Evolutionary conservation across 2,113 vertebrate species (phyloP).

Genomic region (Heterochromis multidens): DNA sequence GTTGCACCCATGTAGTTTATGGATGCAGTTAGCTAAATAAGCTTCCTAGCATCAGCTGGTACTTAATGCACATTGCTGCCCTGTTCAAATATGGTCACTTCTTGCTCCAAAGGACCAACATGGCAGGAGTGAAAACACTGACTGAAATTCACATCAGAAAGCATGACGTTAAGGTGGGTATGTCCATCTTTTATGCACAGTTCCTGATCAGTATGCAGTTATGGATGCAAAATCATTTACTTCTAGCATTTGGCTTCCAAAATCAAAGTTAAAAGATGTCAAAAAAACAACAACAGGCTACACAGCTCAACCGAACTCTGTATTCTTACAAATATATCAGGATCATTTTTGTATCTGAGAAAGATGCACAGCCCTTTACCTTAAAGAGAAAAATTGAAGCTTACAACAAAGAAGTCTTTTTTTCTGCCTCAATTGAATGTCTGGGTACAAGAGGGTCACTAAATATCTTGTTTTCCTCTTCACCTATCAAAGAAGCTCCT

Average conservation of each 20-base stretch:
- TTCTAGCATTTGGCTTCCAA: not conserved
- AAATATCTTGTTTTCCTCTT: conserved; percentile 42
- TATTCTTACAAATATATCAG: not conserved
- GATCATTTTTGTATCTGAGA: not conserved
- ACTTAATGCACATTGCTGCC: not conserved
- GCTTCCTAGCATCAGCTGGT: not conserved
- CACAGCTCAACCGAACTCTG: not conserved
- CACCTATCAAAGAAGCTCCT: conserved; percentile 22
- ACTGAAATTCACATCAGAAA: not conserved
- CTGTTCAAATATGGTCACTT: not conserved
- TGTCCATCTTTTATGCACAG: not conserved
- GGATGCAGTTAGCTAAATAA: not conserved
- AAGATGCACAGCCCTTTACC: not conserved
- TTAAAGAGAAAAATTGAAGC: not conserved
- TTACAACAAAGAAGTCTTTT: not conserved
- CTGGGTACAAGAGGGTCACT: not conserved
- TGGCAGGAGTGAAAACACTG: not conserved
- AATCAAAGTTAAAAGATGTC: not conserved
- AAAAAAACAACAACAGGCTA: not conserved
- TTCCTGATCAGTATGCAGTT: not conserved
- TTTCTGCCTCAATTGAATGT: not conserved
- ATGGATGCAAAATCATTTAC: not conserved
- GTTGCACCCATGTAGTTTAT: not conserved
- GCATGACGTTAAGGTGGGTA: not conserved
- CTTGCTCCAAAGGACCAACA: not conserved